Evolutionary conservation across 2,797 vertebrate genomes (phyloP).

Genomic region (Coranthus polyacanthus): DNA sequence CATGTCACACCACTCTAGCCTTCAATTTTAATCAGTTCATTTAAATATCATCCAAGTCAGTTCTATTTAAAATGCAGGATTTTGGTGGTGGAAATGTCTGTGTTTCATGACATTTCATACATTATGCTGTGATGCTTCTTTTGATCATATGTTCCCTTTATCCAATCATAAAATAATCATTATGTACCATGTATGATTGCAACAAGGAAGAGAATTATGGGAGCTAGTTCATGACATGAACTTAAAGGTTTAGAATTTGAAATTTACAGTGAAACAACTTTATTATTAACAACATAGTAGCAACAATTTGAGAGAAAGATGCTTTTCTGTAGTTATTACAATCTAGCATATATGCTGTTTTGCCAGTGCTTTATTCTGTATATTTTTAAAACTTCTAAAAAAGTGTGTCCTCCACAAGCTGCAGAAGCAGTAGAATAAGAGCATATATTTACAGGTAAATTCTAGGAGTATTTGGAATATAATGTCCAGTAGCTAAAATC

Average conservation of each 20-base stretch:
- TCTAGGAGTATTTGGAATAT: not conserved
- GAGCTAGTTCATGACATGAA: too few relatives aligned
- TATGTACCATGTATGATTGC: too few relatives aligned
- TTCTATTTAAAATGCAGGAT: not conserved
- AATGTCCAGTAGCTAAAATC: not conserved
- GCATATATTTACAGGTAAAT: not conserved
- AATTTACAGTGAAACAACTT: too few relatives aligned
- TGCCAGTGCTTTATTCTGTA: not conserved
- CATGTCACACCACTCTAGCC: constrained; percentile 4
- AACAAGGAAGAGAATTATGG: not conserved
- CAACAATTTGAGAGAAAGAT: too few relatives aligned
- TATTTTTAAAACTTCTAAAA: not conserved
- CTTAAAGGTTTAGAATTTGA: too few relatives aligned
- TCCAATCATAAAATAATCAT: too few relatives aligned
- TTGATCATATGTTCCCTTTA: too few relatives aligned
- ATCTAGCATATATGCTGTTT: not conserved
- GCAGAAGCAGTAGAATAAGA: not conserved
- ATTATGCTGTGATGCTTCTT: too few relatives aligned
- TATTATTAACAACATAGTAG: too few relatives aligned
- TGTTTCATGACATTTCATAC: too few relatives aligned
- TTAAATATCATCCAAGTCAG: not conserved
- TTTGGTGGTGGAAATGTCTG: too few relatives aligned
- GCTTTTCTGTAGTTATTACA: not conserved
- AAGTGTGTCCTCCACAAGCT: not conserved
- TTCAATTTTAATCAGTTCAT: not conserved